Percentiles rank a stretch among this genome's conserved stretches.
Evolutionary conservation across 2,797 vertebrate genomes (phyloP).

Genomic region (Typhlichthys subterraneus): DNA sequence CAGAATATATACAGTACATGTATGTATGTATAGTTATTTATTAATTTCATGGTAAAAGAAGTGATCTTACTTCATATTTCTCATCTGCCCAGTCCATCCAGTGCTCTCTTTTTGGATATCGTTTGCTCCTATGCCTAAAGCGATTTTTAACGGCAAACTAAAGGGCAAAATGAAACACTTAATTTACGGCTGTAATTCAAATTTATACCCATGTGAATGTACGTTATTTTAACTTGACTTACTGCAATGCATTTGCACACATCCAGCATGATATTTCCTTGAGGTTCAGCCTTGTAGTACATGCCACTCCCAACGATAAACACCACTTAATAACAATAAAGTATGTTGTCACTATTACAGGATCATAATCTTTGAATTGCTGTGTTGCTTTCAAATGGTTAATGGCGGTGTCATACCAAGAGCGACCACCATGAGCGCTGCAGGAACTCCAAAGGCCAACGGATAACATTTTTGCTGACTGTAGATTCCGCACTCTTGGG

Average conservation of each 20-base stretch:
- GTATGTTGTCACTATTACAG: not conserved
- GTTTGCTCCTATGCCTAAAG: constrained; percentile 81
- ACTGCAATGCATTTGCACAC: constrained; percentile 89
- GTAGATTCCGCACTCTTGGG: constrained; percentile 86
- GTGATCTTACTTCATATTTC: constrained; percentile 84
- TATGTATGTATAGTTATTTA: not conserved
- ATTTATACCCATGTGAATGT: not conserved
- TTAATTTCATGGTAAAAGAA: not conserved
- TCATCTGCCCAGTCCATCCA: constrained; percentile 97
- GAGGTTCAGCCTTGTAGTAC: constrained; percentile 90
- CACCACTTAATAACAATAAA: constrained; percentile 77
- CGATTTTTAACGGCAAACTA: constrained; percentile 93
- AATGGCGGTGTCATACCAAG: constrained; percentile 73
- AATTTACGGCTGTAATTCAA: not conserved
- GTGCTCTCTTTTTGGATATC: constrained; percentile 85
- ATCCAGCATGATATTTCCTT: constrained; percentile 89
- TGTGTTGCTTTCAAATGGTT: not conserved
- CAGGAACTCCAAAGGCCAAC: constrained; percentile 93
- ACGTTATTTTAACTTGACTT: constrained; percentile 54
- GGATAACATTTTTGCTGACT: constrained; percentile 86
- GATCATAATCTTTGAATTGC: not conserved
- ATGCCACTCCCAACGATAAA: constrained; percentile 87
- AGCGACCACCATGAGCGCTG: constrained; percentile 87
- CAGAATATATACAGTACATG: too few relatives aligned
- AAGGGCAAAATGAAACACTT: constrained; percentile 4